phyloP scores from a whole-genome alignment of 2,113 vertebrate species.

The Pseudolaguvia tuberculata region DNA sequence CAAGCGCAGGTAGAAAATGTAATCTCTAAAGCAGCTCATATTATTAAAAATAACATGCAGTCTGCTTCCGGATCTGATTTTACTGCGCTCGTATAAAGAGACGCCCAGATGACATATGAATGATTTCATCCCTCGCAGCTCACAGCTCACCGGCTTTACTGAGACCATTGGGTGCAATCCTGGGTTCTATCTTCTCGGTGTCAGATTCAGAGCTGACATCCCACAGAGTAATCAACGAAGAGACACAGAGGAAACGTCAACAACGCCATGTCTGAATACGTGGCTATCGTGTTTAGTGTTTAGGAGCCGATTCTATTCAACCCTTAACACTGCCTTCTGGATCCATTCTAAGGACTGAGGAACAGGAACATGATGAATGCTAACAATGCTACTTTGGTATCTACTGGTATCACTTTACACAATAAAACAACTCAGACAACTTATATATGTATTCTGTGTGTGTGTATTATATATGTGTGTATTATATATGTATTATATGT shows the following conservation, averaged over 20 bases:
- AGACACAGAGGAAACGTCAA: conserved; percentile 8
- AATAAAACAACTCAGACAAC: background rate
- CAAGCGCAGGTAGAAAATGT: too few relatives aligned
- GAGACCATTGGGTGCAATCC: conserved; percentile 33
- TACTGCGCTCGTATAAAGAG: conserved; percentile 40
- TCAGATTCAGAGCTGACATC: conserved; percentile 38
- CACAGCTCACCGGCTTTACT: conserved; percentile 45
- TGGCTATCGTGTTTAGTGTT: conserved; percentile 33
- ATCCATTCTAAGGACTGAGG: conserved; percentile 14
- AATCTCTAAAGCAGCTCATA: conserved; percentile 18
- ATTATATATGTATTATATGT: too few relatives aligned
- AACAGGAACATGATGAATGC: conserved; percentile 1
- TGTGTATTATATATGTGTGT: too few relatives aligned
- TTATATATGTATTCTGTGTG: too few relatives aligned
- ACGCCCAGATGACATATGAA: conserved; percentile 28
- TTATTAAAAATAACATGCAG: too few relatives aligned
- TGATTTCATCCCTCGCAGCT: conserved; percentile 48
- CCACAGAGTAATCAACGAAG: conserved; percentile 33
- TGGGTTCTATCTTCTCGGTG: conserved; percentile 25
- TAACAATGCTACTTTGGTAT: conserved; percentile 3
- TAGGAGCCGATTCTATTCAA: conserved; percentile 1
- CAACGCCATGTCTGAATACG: conserved; percentile 24
- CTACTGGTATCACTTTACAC: too few relatives aligned
- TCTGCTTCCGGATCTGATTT: conserved; percentile 14
- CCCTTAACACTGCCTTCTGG: conserved; percentile 17